Conservation (phyloP, 1,140 invertebrate species). For the Forficula auricularia region DNA sequence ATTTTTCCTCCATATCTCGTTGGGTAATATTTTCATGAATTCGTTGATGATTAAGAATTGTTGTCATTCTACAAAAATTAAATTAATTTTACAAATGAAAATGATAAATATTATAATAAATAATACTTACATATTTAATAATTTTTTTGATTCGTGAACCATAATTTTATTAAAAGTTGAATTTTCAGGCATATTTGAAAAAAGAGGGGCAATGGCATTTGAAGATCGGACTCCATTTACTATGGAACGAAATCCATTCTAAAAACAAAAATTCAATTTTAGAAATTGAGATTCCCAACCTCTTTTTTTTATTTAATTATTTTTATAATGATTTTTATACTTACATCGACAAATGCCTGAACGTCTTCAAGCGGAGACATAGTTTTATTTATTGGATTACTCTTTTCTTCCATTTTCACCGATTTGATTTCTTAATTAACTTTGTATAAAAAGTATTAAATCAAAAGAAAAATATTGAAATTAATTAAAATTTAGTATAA, state of each 20-base stretch:
- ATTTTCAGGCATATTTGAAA: slow-evolving; percentile 32
- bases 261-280: slow-evolving; percentile 17
- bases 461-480: too few relatives aligned
- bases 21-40: slow-evolving; percentile 37
- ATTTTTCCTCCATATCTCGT: slow-evolving; percentile 46
- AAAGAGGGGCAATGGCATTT: slow-evolving; percentile 40
- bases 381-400: too few relatives aligned
- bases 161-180: slow-evolving; percentile 44
- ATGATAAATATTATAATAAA: too few relatives aligned
- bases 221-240: slow-evolving; percentile 43
- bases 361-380: too few relatives aligned
- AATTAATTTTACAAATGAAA: not conserved
- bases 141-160: slow-evolving; percentile 33
- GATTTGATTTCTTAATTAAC: too few relatives aligned
- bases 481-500: too few relatives aligned
- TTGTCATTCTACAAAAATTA: slow-evolving; percentile 6
- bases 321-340: too few relatives aligned
- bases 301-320: too few relatives aligned
- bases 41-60: slow-evolving; percentile 26
- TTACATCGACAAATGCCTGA: too few relatives aligned
- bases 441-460: too few relatives aligned
- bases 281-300: too few relatives aligned
- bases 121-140: slow-evolving; percentile 32
- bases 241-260: slow-evolving; percentile 36
- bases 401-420: too few relatives aligned